Evolutionary conservation across 2,797 vertebrate genomes (phyloP).

Genomic region (Nyctibius grandis): DNA sequence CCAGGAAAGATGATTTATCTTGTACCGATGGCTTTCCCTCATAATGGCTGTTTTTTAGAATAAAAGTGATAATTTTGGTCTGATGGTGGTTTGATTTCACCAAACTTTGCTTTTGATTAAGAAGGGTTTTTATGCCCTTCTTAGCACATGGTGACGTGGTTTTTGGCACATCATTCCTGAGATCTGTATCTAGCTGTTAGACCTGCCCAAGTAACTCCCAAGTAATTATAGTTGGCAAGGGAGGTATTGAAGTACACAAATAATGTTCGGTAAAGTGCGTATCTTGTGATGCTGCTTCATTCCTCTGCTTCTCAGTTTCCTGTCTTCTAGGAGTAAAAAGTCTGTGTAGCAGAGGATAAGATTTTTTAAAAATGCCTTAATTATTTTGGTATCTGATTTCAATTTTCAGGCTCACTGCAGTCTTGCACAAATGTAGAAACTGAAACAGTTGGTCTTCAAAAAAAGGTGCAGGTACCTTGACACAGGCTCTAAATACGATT

Average conservation of each 20-base stretch:
- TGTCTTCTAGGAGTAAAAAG: background rate
- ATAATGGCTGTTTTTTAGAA: background rate
- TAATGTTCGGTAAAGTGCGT: background rate
- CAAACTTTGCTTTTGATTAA: background rate
- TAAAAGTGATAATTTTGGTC: background rate
- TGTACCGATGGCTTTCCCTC: background rate
- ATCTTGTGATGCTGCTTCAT: background rate
- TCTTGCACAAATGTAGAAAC: background rate
- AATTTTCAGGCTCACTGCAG: background rate
- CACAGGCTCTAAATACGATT: background rate
- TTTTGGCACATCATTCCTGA: background rate
- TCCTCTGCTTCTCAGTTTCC: background rate
- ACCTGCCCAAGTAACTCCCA: background rate
- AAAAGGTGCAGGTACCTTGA: background rate
- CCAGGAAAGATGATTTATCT: background rate
- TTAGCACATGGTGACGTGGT: background rate
- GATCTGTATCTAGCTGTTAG: background rate
- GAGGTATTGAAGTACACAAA: background rate
- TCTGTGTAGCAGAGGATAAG: background rate
- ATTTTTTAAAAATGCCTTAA: background rate
- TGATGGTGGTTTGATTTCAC: background rate
- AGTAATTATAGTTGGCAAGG: background rate
- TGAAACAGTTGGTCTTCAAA: background rate
- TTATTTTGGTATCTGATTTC: background rate
- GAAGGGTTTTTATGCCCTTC: background rate